Percentiles rank a stretch among this genome's conserved stretches.
Evolutionary conservation across 2,797 vertebrate species (phyloP).

Genomic region (Coranthus polyacanthus): DNA sequence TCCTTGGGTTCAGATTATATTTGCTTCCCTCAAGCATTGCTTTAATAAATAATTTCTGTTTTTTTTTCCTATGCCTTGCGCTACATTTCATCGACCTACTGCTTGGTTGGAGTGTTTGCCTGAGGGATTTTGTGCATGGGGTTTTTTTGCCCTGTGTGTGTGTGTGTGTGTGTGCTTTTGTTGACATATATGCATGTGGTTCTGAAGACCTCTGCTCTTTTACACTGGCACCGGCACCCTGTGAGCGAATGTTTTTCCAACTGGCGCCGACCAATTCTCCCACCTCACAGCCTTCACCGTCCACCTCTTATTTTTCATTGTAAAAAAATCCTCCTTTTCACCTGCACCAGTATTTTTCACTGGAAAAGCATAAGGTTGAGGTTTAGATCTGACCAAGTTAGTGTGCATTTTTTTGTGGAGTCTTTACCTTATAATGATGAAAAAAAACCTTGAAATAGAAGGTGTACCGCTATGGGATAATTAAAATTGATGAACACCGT

Average conservation of each 20-base stretch:
- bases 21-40: conserved; percentile 6
- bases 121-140: neutral
- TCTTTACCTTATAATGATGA: no score
- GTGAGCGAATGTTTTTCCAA: conserved; percentile 56
- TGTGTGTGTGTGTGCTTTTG: conserved; percentile 6
- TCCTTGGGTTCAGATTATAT: conserved; percentile 15
- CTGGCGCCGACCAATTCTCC: conserved; percentile 49
- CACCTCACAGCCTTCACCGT: conserved; percentile 30
- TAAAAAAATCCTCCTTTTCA: conserved; percentile 10
- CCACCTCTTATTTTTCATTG: conserved; percentile 25
- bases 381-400: no score
- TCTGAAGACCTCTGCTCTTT: conserved; percentile 35
- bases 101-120: conserved; percentile 23
- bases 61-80: conserved; percentile 2
- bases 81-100: conserved; percentile 14
- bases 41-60: conserved; percentile 1
- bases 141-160: neutral
- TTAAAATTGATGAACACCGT: no score
- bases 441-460: no score
- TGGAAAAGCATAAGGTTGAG: neutral
- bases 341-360: neutral
- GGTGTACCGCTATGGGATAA: no score
- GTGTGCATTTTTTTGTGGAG: no score
- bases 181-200: conserved; percentile 23
- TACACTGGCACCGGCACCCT: conserved; percentile 58